Evolutionary conservation across 23 tunicate genomes (phyloP), one percentile per base, ranked within the genome.

Genomic region (Ascidia mentula): DNA sequence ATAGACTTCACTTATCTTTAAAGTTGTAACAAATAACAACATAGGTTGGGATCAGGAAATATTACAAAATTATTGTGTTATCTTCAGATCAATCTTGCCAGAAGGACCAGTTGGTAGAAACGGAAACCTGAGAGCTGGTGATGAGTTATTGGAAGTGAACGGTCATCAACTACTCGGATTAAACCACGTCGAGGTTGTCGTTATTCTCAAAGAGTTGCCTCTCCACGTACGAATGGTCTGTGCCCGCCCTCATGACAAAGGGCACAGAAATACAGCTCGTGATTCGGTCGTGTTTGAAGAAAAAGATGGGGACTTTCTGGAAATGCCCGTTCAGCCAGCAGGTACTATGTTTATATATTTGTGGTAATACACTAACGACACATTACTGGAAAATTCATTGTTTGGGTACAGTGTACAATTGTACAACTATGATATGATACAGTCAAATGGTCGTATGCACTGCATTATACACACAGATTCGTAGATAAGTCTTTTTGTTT

Each of bases 51-150:
- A n/a, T n/a, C n/a, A n/a, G n/a, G n/a, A n/a, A n/a, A n/a, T n/a
- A n/a, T n/a, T n/a, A n/a, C n/a, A n/a, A n/a, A n/a, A n/a, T n/a
- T n/a, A n/a, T n/a, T n/a, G n/a, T n/a, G n/a, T n/a, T n/a, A n/a
- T 53, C 24, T 5, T 20, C 65, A 89, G 99, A 60, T 95, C 99
- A 0, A 76, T 95, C 38, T 71, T 86, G 4, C 95, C 91, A 8
- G 94, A 89, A 40, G 99, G 99, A 6, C 99, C 99, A 5, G 99
- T 95, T 28, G 99, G 95, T 24, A 46, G 74, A 36, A 89, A 76
- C 72, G 73, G 72, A 15, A 71, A 46, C 36, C 38, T 95, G 30
- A 39, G 80, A 24, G 72, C 95, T 73, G 95, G 99, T 22, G 99
- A 95, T 46, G 99, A 95, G 74, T 78, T 95, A 0, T 69, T 95